These are phyloP conservation scores for Halyomorpha halys DNA, from an alignment of 1,140 invertebrate genomes.

Conservation along the genomic window DNA sequence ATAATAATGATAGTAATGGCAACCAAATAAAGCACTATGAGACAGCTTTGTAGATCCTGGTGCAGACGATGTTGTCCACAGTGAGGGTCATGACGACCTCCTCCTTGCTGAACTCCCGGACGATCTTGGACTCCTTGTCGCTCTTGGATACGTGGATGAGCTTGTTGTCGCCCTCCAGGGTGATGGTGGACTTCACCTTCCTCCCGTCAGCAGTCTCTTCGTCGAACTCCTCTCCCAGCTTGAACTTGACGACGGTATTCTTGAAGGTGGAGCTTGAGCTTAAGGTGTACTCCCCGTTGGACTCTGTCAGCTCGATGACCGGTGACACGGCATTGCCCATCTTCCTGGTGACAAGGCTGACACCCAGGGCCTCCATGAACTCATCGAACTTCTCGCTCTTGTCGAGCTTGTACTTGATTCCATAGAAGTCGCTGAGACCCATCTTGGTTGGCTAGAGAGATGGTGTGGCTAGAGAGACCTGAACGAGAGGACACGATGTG, in stretches of 20 bases:
- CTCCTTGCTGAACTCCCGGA: constrained; percentile 32
- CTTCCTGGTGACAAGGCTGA: constrained; percentile 62
- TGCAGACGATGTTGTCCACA: constrained; percentile 58
- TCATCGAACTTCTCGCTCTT: constrained; percentile 77
- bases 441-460: too few relatives aligned
- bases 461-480: too few relatives aligned
- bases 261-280: constrained; percentile 77
- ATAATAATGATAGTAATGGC: too few relatives aligned
- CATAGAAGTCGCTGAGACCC: constrained; percentile 20
- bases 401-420: constrained; percentile 56
- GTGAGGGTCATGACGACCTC: constrained; percentile 42
- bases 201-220: constrained; percentile 76
- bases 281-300: constrained; percentile 57
- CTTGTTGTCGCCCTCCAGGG: constrained; percentile 51
- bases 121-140: constrained; percentile 32
- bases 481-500: too few relatives aligned
- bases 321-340: constrained; percentile 62
- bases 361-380: constrained; percentile 74
- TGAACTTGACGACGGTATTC: constrained; percentile 65
- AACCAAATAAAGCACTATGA: neutral
- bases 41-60: constrained; percentile 53
- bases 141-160: constrained; percentile 56
- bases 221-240: constrained; percentile 70
- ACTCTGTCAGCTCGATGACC: constrained; percentile 58
- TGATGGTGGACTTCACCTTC: constrained; percentile 62